Conservation (phyloP, 1,140 invertebrate species). For the Megalonaias nervosa region DNA sequence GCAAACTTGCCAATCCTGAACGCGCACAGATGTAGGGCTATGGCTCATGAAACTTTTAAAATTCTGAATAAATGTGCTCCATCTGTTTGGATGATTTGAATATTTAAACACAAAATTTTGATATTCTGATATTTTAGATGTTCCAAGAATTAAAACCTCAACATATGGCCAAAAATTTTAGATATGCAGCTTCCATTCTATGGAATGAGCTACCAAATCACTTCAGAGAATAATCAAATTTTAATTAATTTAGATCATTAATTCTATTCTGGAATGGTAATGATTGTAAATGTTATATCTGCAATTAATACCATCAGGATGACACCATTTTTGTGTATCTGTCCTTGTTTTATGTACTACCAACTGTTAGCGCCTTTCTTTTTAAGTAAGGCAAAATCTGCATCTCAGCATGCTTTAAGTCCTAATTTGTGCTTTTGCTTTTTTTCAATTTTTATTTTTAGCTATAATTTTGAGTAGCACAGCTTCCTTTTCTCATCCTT, state of each 20-base stretch:
- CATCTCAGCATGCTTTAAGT: too few species aligned
- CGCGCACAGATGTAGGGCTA: not conserved
- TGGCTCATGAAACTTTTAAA: constrained; percentile 17
- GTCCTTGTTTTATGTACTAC: too few species aligned
- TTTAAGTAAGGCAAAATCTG: too few species aligned
- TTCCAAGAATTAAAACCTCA: not conserved
- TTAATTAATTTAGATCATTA: constrained; percentile 6
- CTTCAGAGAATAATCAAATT: constrained; percentile 3
- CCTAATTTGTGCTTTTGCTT: too few species aligned
- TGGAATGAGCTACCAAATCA: constrained; percentile 15
- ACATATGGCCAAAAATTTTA: constrained; percentile 7
- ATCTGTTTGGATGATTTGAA: not conserved
- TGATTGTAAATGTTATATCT: too few species aligned
- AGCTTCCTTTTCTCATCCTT: too few species aligned
- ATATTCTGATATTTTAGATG: constrained; percentile 7
- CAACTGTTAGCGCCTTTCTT: too few species aligned
- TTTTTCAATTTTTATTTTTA: too few species aligned
- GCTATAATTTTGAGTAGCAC: too few species aligned
- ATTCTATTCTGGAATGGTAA: not conserved
- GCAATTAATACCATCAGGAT: too few species aligned
- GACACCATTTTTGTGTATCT: too few species aligned
- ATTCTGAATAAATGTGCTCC: constrained; percentile 2
- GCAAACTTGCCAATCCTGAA: constrained; percentile 7
- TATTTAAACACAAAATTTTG: not conserved
- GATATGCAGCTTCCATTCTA: constrained; percentile 5